Conservation (phyloP, 37 sponge, comb jelly and placozoan genomes). For the Ephydatia muelleri region DNA sequence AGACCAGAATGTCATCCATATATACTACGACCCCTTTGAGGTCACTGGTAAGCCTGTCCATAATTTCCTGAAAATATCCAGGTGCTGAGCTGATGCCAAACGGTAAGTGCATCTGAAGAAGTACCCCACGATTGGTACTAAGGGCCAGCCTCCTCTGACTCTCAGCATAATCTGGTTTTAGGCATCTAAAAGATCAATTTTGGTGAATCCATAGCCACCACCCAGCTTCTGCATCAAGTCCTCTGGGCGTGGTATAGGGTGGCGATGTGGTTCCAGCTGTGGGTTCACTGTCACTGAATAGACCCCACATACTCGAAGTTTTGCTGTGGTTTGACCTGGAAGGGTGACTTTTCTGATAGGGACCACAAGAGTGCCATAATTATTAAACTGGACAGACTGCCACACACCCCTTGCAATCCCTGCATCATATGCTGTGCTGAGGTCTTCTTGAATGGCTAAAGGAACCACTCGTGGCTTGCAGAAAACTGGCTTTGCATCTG, state of each 20-base stretch:
- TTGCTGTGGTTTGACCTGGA: too few relatives aligned
- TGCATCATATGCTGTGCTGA: too few relatives aligned
- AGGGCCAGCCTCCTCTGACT: neutral
- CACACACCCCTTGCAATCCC: too few relatives aligned
- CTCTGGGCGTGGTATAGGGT: conserved; percentile 47
- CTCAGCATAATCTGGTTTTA: conserved; percentile 32
- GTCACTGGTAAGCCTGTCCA: conserved; percentile 34
- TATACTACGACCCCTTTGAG: conserved; percentile 30
- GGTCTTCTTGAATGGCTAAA: too few relatives aligned
- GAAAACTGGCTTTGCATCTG: too few relatives aligned
- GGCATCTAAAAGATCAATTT: conserved; percentile 24
- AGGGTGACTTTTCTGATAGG: too few relatives aligned
- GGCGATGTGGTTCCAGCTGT: conserved; percentile 8
- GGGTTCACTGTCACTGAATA: conserved; percentile 44
- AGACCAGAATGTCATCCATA: conserved; percentile 31
- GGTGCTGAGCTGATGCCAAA: too few relatives aligned
- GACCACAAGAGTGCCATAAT: too few relatives aligned
- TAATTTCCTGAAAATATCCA: conserved; percentile 2
- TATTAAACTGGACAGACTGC: too few relatives aligned
- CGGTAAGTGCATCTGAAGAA: too few relatives aligned
- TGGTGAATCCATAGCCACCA: conserved; percentile 23
- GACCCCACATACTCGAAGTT: conserved; percentile 20
- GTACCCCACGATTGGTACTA: too few relatives aligned
- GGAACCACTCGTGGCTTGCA: too few relatives aligned
- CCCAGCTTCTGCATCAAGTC: conserved; percentile 28